Conservation (phyloP, 2,113 vertebrate species). For the Sardina pilchardus region DNA sequence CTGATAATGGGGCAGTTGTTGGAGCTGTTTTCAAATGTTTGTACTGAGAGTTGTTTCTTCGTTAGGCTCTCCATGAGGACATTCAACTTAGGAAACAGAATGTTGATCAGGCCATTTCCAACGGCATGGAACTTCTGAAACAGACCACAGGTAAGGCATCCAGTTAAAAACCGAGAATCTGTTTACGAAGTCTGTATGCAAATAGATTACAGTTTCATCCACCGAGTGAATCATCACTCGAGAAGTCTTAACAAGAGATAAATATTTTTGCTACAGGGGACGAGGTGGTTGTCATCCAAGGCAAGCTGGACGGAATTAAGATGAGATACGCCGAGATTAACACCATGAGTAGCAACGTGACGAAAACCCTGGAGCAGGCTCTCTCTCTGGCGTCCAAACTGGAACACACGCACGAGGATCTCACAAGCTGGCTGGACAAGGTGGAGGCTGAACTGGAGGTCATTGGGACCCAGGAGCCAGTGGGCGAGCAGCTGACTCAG, state of each 20-base stretch:
- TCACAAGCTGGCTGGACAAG: constrained; percentile 83
- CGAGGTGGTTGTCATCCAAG: constrained; percentile 94
- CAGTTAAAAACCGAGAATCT: background rate
- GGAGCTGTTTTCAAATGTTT: constrained; percentile 17
- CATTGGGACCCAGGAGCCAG: constrained; percentile 73
- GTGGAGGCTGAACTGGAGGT: constrained; percentile 78
- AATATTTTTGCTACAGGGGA: constrained; percentile 77
- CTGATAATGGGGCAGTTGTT: background rate
- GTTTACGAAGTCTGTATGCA: background rate
- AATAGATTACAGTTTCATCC: background rate
- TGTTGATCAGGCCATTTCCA: constrained; percentile 88
- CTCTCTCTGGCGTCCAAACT: constrained; percentile 80
- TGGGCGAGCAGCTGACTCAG: constrained; percentile 76
- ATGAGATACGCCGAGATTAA: constrained; percentile 88
- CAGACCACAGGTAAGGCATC: constrained; percentile 88
- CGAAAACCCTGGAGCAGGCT: constrained; percentile 83
- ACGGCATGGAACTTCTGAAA: constrained; percentile 94
- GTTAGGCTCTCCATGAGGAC: constrained; percentile 87
- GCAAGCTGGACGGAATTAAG: constrained; percentile 96
- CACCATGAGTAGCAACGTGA: constrained; percentile 78
- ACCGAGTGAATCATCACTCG: background rate
- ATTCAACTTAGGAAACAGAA: constrained; percentile 85
- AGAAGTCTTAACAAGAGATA: background rate
- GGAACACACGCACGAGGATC: constrained; percentile 75
- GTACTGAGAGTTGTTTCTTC: constrained; percentile 40